Evolutionary conservation across 2,797 vertebrate species (phyloP).

Genomic region (Gephyroberyx darwinii): DNA sequence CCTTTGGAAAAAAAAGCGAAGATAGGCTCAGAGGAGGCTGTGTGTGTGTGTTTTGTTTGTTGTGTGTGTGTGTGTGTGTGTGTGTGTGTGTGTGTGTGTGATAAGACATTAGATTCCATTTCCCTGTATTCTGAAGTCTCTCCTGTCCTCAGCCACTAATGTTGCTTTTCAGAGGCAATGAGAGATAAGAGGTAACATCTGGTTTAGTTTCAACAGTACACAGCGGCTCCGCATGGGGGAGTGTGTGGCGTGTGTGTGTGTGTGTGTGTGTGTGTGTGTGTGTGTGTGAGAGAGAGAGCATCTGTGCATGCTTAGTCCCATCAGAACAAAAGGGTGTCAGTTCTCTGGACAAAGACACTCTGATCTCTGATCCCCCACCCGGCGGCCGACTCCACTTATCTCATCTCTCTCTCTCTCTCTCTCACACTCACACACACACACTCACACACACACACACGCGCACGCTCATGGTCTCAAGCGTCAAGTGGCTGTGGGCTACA

Average conservation of each 20-base stretch:
- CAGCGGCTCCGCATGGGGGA: constrained; percentile 83
- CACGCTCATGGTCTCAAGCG: constrained; percentile 51
- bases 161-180: constrained; percentile 87
- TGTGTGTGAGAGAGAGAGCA: constrained; percentile 4
- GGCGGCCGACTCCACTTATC: constrained; percentile 77
- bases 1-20: constrained; percentile 56
- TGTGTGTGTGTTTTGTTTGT: constrained; percentile 43
- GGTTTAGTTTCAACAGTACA: constrained; percentile 89
- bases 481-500: constrained; percentile 67
- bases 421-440: constrained; percentile 33
- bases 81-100: constrained; percentile 46
- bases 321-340: constrained; percentile 75
- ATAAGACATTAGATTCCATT: constrained; percentile 63
- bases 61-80: constrained; percentile 52
- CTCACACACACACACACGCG: constrained; percentile 34
- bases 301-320: constrained; percentile 46
- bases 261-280: constrained; percentile 36
- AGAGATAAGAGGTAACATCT: constrained; percentile 94
- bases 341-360: constrained; percentile 74
- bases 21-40: constrained; percentile 48
- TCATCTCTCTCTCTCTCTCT: constrained; percentile 59
- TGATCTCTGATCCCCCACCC: constrained; percentile 68
- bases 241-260: constrained; percentile 40
- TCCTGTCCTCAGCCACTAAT: constrained; percentile 72
- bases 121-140: constrained; percentile 60